Base-by-base conservation (phyloP, 2,888 invertebrate species). In the Crossocerus cetratus region DNA sequence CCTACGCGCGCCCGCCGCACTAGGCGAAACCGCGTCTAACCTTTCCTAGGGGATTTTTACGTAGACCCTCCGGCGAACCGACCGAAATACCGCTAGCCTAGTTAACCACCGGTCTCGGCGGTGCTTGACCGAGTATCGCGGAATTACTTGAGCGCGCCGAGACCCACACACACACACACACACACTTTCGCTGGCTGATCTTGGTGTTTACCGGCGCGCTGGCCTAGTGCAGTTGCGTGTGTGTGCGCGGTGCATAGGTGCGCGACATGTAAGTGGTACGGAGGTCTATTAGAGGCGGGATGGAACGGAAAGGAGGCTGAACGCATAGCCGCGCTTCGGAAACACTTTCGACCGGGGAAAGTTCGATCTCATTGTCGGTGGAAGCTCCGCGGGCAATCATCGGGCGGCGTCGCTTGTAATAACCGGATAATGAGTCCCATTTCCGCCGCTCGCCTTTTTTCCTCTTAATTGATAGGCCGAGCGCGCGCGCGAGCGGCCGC, bases 271-370 rank as follows among this genome's bases (percentile, higher is more conserved):
- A 32, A 32, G 32, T 32, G 32, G 8, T 5, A 11, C 32, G 32
- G 32, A n/a, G n/a, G 5, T 32, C 32, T 32, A 32, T 32, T 32
- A 32, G 8, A 32, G 32, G 32, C 32, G 32, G 32, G 32, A 62
- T 32, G 32, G 53, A 49, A 67, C 32, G 43, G 54, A 74, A 79
- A 64, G 65, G 65, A 77, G 77, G 70, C 70, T 78, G 66, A 73
- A 74, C 63, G 54, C 65, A 64, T 56, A 57, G 70, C 64, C 62
- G 65, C 70, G 72, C 65, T 68, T 58, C 61, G 61, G 49, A 55
- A 68, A 77, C 73, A 76, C 72, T 78, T 80, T 76, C 79, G 72
- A 80, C 79, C 76, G 68, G 79, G 76, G 80, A 80, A 80, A 80
- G 80, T 80, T 74, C 64, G 79, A 53, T 68, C 67, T 71, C 53